Percentiles rank a stretch among this genome's conserved stretches.
phyloP scores from a whole-genome alignment of 2,113 vertebrate species.

The Nothoprocta pentlandii region DNA sequence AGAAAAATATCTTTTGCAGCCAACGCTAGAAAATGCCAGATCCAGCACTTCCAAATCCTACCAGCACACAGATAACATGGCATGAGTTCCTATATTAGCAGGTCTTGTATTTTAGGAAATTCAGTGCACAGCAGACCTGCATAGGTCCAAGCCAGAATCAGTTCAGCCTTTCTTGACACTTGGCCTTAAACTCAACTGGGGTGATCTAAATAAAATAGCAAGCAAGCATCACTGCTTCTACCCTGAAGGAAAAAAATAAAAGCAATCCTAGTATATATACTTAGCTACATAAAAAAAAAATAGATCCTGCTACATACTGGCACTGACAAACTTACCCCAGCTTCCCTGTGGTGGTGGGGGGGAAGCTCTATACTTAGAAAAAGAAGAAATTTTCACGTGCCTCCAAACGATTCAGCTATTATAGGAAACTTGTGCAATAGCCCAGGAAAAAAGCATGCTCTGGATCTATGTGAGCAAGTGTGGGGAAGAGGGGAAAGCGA shows the following conservation, averaged over 20 bases:
- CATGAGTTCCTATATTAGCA: not conserved
- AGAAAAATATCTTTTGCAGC: not conserved
- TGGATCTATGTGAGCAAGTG: not conserved
- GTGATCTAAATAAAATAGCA: not conserved
- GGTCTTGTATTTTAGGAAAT: not conserved
- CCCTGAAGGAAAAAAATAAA: not conserved
- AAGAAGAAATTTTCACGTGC: not conserved
- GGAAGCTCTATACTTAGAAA: not conserved
- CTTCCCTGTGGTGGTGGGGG: not conserved
- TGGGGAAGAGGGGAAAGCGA: not conserved
- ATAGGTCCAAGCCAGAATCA: not conserved
- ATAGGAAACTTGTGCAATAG: not conserved
- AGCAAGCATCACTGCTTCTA: not conserved
- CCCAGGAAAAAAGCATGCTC: not conserved
- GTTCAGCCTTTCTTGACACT: too few relatives aligned
- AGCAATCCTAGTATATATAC: rapidly evolving
- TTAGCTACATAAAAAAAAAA: not conserved
- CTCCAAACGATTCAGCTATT: not conserved
- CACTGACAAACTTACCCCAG: not conserved
- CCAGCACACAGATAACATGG: not conserved
- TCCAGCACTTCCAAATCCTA: not conserved
- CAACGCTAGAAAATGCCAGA: not conserved
- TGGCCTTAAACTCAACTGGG: not conserved
- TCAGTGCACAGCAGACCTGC: not conserved
- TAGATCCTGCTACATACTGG: rapidly evolving